These are phyloP conservation scores for Coenonympha glycerion DNA, from an alignment of 2,888 invertebrate species.

Conservation along the genomic window DNA sequence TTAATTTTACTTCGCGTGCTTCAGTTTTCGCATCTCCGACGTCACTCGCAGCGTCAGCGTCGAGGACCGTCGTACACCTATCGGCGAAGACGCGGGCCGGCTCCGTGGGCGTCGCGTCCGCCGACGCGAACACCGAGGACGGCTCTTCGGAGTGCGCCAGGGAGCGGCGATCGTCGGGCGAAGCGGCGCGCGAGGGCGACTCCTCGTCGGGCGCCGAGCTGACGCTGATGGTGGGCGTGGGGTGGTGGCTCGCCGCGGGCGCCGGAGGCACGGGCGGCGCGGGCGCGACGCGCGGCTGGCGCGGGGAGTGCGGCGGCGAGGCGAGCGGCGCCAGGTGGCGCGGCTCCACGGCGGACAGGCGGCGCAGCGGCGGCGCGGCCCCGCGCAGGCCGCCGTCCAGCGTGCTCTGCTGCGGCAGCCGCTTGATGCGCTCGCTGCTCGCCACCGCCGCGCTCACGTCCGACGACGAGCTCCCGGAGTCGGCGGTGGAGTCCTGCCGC, in stretches of 20 bases:
- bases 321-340: slow-evolving; percentile 75
- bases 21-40: slow-evolving; percentile 29
- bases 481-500: slow-evolving; percentile 81
- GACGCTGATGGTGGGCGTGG: slow-evolving; percentile 81
- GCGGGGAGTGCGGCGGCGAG: slow-evolving; percentile 64
- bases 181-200: slow-evolving; percentile 45
- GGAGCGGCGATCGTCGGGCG: slow-evolving; percentile 57
- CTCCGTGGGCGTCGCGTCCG: slow-evolving; percentile 62
- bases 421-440: slow-evolving; percentile 73
- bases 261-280: slow-evolving; percentile 48
- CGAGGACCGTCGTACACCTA: slow-evolving; percentile 30
- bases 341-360: slow-evolving; percentile 72
- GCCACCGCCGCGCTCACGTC: slow-evolving; percentile 79
- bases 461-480: slow-evolving; percentile 84
- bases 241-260: slow-evolving; percentile 46
- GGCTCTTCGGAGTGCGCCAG: slow-evolving; percentile 62
- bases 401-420: slow-evolving; percentile 81
- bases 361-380: slow-evolving; percentile 62
- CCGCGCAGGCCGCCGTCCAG: slow-evolving; percentile 78
- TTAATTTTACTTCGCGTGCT: slow-evolving; percentile 34
- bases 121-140: slow-evolving; percentile 65
- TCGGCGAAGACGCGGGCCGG: slow-evolving; percentile 35
- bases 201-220: slow-evolving; percentile 82
- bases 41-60: slow-evolving; percentile 33
- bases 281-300: slow-evolving; percentile 47